Conservation (phyloP, 2,888 invertebrate genomes). For the Hypomecis punctinalis region DNA sequence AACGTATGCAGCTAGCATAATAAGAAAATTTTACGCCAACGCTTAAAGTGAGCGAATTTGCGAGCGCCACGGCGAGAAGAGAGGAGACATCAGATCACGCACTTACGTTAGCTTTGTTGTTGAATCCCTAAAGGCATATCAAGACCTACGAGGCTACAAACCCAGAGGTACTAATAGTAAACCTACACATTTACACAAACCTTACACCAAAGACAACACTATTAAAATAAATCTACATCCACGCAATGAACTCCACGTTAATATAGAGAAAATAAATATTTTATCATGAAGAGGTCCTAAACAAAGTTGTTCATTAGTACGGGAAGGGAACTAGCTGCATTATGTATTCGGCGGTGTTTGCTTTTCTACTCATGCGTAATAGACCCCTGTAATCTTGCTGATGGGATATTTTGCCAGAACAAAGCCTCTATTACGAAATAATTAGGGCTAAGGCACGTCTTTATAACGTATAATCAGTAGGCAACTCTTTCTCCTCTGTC, state of each 20-base stretch:
- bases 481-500: no score
- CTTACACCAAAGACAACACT: no score
- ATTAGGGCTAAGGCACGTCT: neutral
- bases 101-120: no score
- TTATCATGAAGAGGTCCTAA: slow-evolving; percentile 11
- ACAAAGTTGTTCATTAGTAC: slow-evolving; percentile 33
- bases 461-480: neutral
- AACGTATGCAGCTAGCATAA: no score
- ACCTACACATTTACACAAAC: no score
- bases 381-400: slow-evolving; percentile 32
- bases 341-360: slow-evolving; percentile 36
- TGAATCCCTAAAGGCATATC: no score
- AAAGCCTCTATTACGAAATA: slow-evolving; percentile 28
- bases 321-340: slow-evolving; percentile 31
- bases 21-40: no score
- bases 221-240: neutral
- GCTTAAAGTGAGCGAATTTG: no score
- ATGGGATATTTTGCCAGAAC: slow-evolving; percentile 32
- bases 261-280: slow-evolving; percentile 4
- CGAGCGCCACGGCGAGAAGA: no score
- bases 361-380: slow-evolving; percentile 30
- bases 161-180: no score
- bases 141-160: no score
- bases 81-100: no score
- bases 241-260: neutral